Evolutionary conservation across 2,797 vertebrate genomes (phyloP), one percentile per base, ranked within the genome.

Genomic region (Microcaecilia unicolor): DNA sequence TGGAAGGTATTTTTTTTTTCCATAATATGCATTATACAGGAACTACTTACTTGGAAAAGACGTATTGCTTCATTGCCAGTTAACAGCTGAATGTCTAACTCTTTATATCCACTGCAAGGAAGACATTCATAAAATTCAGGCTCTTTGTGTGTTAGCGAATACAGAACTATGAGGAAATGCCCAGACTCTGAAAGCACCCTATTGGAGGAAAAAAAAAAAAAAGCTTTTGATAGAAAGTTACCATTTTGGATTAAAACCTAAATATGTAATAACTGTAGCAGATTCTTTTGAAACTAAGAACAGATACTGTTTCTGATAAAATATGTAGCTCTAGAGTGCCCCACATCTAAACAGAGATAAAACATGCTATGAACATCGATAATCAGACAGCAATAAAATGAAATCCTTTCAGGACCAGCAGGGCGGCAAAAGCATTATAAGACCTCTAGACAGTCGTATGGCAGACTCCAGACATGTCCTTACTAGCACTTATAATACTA

Each of bases 41-140:
- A 48, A 5, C 9, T 32, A 70, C 83, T 70, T 66, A 92, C 96
- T 84, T 87, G 90, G 60, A 88, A 93, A 17, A 93, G 75, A 2
- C 82, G 86, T 13, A 88, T 37, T 2, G 66, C 70, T 55, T 92
- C 88, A 21, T 67, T 76, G 52, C 70, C 82, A 8, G 78, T 85
- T 30, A 95, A 65, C 34, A 95, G 75, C 68, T 88, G 87, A 68
- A 83, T 95, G 4, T 59, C 78, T 58, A 92, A 61, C 21, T 84
- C 76, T 35, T 59, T 55, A 8, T 61, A 53, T 20, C 64, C 59
- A 6, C 48, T 55, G 17, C 66, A 68, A 2, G 62, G 70, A 28
- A 71, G 37, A 13, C 92, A 93, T 62, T 95, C 87, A 61, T 90
- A 98, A 69, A 97, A 97, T 58, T 95, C 91, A 4, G 93, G 90